phyloP scores from a whole-genome alignment of 2,113 vertebrate genomes.

The Pterocles burchelli region DNA sequence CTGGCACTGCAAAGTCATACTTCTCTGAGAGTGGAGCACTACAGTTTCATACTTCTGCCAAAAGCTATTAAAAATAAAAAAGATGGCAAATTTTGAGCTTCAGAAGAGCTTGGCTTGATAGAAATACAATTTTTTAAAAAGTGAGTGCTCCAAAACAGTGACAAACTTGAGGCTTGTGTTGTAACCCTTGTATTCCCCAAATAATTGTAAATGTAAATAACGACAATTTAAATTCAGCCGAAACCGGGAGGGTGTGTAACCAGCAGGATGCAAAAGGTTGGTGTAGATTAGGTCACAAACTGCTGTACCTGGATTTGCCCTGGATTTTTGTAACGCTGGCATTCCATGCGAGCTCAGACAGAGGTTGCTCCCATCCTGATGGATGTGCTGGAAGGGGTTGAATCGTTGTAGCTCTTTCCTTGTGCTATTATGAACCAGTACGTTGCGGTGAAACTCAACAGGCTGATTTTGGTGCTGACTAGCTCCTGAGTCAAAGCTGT shows the following conservation, averaged over 20 bases:
- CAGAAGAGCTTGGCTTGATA: not conserved
- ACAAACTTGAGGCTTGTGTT: not conserved
- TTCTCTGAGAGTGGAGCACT: not conserved
- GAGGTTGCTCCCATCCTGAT: not conserved
- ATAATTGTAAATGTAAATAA: not conserved
- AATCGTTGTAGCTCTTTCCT: not conserved
- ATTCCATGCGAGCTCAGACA: too few relatives aligned
- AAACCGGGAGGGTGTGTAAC: not conserved
- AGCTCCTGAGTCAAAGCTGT: not conserved
- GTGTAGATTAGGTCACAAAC: not conserved
- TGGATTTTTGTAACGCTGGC: not conserved
- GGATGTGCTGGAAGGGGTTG: not conserved
- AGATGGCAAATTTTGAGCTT: not conserved
- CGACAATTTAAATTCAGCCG: accelerated
- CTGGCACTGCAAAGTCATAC: not conserved
- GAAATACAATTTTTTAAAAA: not conserved
- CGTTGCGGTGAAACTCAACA: accelerated
- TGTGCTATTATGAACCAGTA: not conserved
- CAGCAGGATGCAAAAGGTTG: not conserved
- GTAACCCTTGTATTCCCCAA: not conserved
- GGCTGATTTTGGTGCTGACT: not conserved
- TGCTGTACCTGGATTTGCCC: not conserved
- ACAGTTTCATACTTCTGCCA: not conserved
- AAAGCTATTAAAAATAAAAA: not conserved
- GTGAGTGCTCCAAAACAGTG: not conserved